Evolutionary conservation across 2,888 invertebrate species (phyloP).

Genomic region (Dascillus cervinus): DNA sequence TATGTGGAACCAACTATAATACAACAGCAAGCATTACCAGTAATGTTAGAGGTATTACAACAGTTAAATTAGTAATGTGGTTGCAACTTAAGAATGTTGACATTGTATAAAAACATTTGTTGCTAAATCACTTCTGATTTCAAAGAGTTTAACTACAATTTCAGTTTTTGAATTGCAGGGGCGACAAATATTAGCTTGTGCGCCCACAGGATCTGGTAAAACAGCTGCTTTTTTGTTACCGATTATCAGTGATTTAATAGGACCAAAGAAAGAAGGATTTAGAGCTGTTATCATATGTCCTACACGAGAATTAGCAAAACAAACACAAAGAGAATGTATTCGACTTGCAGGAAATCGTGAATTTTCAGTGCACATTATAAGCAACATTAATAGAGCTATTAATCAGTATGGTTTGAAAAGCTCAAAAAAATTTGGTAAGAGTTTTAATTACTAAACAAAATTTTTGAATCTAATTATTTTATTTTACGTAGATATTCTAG

Average conservation of each 20-base stretch:
- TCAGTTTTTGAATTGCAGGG: constrained; percentile 42
- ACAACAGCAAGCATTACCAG: constrained; percentile 88
- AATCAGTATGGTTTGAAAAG: constrained; percentile 66
- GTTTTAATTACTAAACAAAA: not conserved
- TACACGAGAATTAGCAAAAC: constrained; percentile 88
- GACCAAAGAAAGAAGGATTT: constrained; percentile 66
- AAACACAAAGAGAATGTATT: constrained; percentile 76
- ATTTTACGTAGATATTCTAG: constrained; percentile 65
- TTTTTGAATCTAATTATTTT: not conserved
- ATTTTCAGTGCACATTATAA: constrained; percentile 69
- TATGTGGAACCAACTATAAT: constrained; percentile 78
- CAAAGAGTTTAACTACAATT: constrained; percentile 7
- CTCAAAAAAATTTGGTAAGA: constrained; percentile 66
- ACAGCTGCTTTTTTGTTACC: constrained; percentile 92
- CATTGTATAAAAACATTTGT: too few species aligned
- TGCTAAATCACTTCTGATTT: too few species aligned
- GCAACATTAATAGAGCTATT: constrained; percentile 66
- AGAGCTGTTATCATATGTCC: constrained; percentile 86
- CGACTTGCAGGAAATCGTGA: constrained; percentile 67
- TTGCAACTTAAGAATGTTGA: too few species aligned
- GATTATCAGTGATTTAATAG: constrained; percentile 66
- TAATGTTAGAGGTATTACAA: constrained; percentile 67
- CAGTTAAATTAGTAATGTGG: too few species aligned
- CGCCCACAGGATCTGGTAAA: constrained; percentile 97
- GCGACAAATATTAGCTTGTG: constrained; percentile 84